These are phyloP conservation scores for Clunio marinus DNA, from an alignment of 2,888 invertebrate species.

Conservation along the genomic window DNA sequence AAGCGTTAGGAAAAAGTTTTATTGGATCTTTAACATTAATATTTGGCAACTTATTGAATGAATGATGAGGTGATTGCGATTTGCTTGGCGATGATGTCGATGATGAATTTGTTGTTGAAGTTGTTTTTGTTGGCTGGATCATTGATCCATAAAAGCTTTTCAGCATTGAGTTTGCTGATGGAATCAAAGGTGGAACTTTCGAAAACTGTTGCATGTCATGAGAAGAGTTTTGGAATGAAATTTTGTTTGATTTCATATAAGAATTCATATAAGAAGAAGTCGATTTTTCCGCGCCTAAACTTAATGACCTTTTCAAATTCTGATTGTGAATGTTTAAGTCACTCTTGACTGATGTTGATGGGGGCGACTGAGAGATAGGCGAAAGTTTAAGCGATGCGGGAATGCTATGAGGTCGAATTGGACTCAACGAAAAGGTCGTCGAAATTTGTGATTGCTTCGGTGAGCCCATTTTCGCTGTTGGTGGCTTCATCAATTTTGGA, in stretches of 20 bases:
- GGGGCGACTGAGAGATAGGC: constrained; percentile 11
- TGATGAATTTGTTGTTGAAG: not conserved
- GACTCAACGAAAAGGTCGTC: constrained; percentile 42
- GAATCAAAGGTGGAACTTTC: constrained; percentile 30
- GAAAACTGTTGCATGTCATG: not conserved
- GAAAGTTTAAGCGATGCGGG: constrained; percentile 32
- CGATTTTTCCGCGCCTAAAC: constrained; percentile 28
- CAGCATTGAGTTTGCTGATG: constrained; percentile 8
- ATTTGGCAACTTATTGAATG: constrained; percentile 46
- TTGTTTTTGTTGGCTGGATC: not conserved
- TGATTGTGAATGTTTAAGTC: constrained; percentile 22
- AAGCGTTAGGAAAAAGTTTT: constrained; percentile 37
- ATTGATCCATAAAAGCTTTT: constrained; percentile 7
- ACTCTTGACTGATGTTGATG: not conserved
- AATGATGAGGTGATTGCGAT: constrained; percentile 9
- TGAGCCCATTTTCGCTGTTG: constrained; percentile 37
- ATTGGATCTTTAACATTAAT: constrained; percentile 45
- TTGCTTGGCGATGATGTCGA: not conserved
- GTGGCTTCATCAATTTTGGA: constrained; percentile 33
- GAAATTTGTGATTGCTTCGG: constrained; percentile 40
- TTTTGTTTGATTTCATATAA: constrained; percentile 2
- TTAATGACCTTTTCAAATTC: constrained; percentile 31
- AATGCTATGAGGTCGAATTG: constrained; percentile 46
- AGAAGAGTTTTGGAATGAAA: not conserved
- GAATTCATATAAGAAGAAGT: constrained; percentile 20